Conservation (phyloP, 2,888 invertebrate species). For the Tetrapedia diversipes region DNA sequence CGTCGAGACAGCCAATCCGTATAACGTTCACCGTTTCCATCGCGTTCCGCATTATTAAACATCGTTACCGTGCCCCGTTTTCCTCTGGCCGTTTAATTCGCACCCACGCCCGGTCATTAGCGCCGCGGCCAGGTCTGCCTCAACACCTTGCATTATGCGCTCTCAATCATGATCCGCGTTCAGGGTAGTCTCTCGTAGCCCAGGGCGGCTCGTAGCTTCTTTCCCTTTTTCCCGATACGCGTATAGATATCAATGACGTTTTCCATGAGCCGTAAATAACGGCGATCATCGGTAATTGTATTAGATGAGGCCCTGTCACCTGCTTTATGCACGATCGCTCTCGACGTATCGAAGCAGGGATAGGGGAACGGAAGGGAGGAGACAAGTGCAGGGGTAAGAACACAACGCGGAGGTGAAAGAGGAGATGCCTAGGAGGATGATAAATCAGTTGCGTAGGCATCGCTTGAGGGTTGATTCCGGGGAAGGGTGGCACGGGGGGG, state of each 20-base stretch:
- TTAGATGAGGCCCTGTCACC: conserved; percentile 79
- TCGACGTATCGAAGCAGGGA: conserved; percentile 14
- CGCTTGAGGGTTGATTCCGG: conserved; percentile 59
- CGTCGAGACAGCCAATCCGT: conserved; percentile 12
- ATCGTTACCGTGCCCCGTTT: conserved; percentile 52
- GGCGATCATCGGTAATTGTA: conserved; percentile 78
- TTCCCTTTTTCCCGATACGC: conserved; percentile 43
- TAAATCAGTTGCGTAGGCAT: conserved; percentile 65
- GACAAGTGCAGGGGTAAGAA: neutral
- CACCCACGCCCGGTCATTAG: conserved; percentile 80
- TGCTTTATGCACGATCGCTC: conserved; percentile 44
- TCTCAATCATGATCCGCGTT: conserved; percentile 76
- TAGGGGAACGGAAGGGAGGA: conserved; percentile 13
- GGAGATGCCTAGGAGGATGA: conserved; percentile 37
- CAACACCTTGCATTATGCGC: conserved; percentile 80
- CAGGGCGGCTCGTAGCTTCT: conserved; percentile 50
- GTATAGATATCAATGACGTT: conserved; percentile 65
- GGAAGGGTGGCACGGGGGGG: conserved; percentile 27
- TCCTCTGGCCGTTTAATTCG: conserved; percentile 72
- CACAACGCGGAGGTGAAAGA: neutral
- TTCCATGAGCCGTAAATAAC: conserved; percentile 76
- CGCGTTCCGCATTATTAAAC: conserved; percentile 57
- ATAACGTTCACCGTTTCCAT: conserved; percentile 37
- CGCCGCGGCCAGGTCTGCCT: conserved; percentile 74
- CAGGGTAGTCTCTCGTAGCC: conserved; percentile 56